These are phyloP conservation scores for Junonia oenone DNA, from an alignment of 2,888 invertebrate genomes.

Conservation along the genomic window DNA sequence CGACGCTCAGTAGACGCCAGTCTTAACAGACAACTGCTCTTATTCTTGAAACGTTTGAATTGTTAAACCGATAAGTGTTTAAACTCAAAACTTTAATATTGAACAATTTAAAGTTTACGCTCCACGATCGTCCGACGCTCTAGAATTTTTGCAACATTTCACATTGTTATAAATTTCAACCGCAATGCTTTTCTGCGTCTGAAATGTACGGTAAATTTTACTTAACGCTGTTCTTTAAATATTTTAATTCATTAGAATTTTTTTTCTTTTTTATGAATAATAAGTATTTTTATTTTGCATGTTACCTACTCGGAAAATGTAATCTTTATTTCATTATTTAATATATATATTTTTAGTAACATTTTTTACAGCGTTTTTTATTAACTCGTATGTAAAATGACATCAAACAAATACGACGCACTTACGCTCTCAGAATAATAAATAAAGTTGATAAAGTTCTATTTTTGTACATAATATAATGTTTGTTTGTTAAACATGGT, in stretches of 20 bases:
- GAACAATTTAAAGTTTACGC: constrained; percentile 24
- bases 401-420: too few relatives aligned
- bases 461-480: too few relatives aligned
- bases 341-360: too few relatives aligned
- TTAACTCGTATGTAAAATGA: too few relatives aligned
- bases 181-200: not conserved
- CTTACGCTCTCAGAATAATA: too few relatives aligned
- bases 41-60: constrained; percentile 28
- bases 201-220: not conserved
- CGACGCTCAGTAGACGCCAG: constrained; percentile 41
- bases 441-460: too few relatives aligned
- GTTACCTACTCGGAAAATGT: too few relatives aligned
- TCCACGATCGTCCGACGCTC: constrained; percentile 11
- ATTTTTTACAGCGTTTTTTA: too few relatives aligned
- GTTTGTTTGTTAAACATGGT: too few relatives aligned
- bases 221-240: not conserved
- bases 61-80: constrained; percentile 29
- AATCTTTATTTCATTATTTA: too few relatives aligned
- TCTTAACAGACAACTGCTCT: constrained; percentile 20
- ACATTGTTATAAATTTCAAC: constrained; percentile 19
- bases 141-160: constrained; percentile 10
- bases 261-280: not conserved
- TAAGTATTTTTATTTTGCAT: too few relatives aligned
- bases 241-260: not conserved
- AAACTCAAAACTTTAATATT: constrained; percentile 24